Percentiles rank a stretch among this genome's conserved stretches.
These are phyloP conservation scores for Lasioglossum marginatum DNA, from an alignment of 2,888 invertebrate genomes.

Conservation along the genomic window DNA sequence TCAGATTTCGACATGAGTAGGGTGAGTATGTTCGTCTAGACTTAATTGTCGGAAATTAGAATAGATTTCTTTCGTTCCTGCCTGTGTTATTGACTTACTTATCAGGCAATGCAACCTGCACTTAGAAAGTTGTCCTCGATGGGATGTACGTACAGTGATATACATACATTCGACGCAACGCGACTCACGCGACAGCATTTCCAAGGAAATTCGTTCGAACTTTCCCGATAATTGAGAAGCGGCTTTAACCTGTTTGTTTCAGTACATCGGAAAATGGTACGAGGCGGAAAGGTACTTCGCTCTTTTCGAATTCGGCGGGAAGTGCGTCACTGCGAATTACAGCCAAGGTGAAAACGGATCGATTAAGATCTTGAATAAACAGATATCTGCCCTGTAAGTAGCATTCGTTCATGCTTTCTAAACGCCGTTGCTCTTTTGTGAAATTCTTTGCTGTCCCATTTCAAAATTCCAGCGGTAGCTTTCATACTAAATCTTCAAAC, in stretches of 20 bases:
- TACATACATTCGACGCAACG: slow-evolving; percentile 9
- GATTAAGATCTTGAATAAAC: slow-evolving; percentile 84
- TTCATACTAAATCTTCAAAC: too few relatives aligned
- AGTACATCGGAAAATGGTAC: slow-evolving; percentile 92
- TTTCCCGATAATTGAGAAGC: not conserved
- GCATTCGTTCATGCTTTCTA: not conserved
- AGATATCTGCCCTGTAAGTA: slow-evolving; percentile 85
- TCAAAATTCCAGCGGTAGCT: not conserved
- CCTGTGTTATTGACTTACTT: slow-evolving; percentile 60
- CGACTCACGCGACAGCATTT: slow-evolving; percentile 27
- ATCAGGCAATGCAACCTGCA: slow-evolving; percentile 45
- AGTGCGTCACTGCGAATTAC: slow-evolving; percentile 90
- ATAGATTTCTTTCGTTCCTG: slow-evolving; percentile 23
- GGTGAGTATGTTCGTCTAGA: slow-evolving; percentile 83
- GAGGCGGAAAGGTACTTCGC: slow-evolving; percentile 92
- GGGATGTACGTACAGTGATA: slow-evolving; percentile 31
- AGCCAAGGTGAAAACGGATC: slow-evolving; percentile 84
- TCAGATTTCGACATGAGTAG: slow-evolving; percentile 86
- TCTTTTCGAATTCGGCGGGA: slow-evolving; percentile 90
- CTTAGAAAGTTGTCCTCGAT: slow-evolving; percentile 69
- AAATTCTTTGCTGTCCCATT: not conserved
- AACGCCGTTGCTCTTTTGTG: not conserved
- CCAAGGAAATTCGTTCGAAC: slow-evolving; percentile 5
- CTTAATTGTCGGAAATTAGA: slow-evolving; percentile 17
- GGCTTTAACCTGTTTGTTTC: slow-evolving; percentile 68